Evolutionary conservation across 2,113 vertebrate species (phyloP), one percentile per base, ranked within the genome.

Genomic region (Gorsachius goisagi): DNA sequence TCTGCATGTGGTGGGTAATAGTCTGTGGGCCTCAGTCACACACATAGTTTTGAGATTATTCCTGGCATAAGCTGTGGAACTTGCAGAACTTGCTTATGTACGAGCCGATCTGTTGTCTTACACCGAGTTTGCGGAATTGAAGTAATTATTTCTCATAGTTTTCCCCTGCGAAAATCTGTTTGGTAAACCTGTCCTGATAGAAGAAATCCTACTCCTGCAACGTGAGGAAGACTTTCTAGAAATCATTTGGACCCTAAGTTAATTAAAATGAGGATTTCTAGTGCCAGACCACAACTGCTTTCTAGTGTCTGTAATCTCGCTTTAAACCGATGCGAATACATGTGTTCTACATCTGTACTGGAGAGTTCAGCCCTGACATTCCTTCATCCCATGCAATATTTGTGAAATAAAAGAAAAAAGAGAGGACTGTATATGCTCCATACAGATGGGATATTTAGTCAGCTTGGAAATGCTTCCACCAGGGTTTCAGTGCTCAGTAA

Each of bases 311-410:
- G 79, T 94, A 96, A 78, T 97, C 90, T 86, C 89, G 90, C 93
- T 97, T 96, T 95, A 93, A 98, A 96, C 94, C 87, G 64, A 84
- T 92, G 82, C n/a, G 84, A 90, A 93, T 93, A 92, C 98, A 98
- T 96, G 88, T 98, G 98, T 97, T 98, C 93, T 95, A 37, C 97
- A 97, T 98, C 96, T 98, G 96, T 85, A 79, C 67, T 88, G 69
- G 77, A 96, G 90, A 93, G 72, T 71, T 97, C 79, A 92, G 93
- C 90, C 78, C 92, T 94, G 87, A 96, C 97, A 96, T 98, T 98
- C 97, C 93, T 97, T 97, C 77, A 37, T 97, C 88, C 95, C 86
- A 15, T 97, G 97, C 85, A 96, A 44, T 96, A 97, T 97, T 97
- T 98, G 80, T 95, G 91, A 97, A 97, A 97, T 94, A 93, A 97